Evolutionary conservation across 1,140 invertebrate species (phyloP), one percentile per base, ranked within the genome.

Genomic region (Panulirus ornatus): DNA sequence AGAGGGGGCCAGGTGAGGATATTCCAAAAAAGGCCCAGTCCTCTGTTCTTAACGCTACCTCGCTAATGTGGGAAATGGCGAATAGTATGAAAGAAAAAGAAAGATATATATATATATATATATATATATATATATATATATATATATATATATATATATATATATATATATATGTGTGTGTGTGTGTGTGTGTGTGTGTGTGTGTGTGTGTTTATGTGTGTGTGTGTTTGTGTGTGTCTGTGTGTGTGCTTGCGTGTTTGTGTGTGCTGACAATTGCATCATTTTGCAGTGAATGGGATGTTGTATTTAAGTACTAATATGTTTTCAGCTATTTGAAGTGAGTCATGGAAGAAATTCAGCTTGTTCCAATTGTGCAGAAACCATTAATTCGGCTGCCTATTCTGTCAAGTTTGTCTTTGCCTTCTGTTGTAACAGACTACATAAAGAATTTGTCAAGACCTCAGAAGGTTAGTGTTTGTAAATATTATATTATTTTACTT

Each of bases 341-440:
- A 54, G 66, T 42, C 76, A 88, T 88, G 86, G 86, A 81, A 8
- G 86, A 88, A 19, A 66, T 88, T n/a, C 76, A 88, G 22, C 40
- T 82, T 22, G 78, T 88, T 6, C 86, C 86, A 1, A 71, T 42
- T 47, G 86, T 88, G 47, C 86, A 81, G 66, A 76, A 58, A 34
- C 86, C 86, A 22, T 42, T 88, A 19, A 34, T 88, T 30, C 54
- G 86, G 27, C 42, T 88, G 16, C 86, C 86, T 44, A 66, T 44
- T 22, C n/a, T 71, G 1, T 88, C 86, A 11, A 44, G 54, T 19
- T 19, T 81, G 11, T 51, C 58, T 27, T 19, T 88, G 11, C 47
- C 86, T 14, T 82, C 76, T 34, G 19, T 38, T 42, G 6, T 88
- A 34, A 63, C 58, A 71, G 86, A 82, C 0, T 66, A 70, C 11